These are phyloP conservation scores for Argyrosomus regius DNA, from an alignment of 2,797 vertebrate genomes.

Conservation along the genomic window DNA sequence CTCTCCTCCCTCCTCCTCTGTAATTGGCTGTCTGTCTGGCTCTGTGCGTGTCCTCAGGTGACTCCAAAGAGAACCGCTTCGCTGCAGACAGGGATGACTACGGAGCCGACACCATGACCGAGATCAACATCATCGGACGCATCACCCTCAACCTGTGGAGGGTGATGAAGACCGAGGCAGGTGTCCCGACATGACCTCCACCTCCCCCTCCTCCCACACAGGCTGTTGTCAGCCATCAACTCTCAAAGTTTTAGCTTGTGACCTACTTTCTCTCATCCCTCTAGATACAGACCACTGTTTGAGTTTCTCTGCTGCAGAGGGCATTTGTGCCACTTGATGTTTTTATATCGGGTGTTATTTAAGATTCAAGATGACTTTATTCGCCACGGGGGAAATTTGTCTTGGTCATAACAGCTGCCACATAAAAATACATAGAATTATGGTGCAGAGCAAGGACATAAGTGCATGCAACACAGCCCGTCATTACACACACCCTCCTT, in stretches of 20 bases:
- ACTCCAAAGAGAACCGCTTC: constrained; percentile 93
- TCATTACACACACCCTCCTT: too few relatives aligned
- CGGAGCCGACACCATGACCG: constrained; percentile 94
- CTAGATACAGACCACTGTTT: not conserved
- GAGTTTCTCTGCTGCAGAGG: not conserved
- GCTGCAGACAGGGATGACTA: constrained; percentile 93
- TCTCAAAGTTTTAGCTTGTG: constrained; percentile 1
- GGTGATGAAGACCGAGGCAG: constrained; percentile 97
- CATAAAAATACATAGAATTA: too few relatives aligned
- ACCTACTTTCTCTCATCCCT: constrained; percentile 26
- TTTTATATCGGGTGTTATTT: not conserved
- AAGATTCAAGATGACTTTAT: too few relatives aligned
- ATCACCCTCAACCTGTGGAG: constrained; percentile 96
- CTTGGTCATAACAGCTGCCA: too few relatives aligned
- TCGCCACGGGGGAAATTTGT: too few relatives aligned
- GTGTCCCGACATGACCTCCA: constrained; percentile 49
- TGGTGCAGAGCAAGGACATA: too few relatives aligned
- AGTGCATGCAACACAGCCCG: too few relatives aligned
- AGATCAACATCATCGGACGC: constrained; percentile 95
- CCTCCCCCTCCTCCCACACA: not conserved
- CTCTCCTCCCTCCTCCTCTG: constrained; percentile 21
- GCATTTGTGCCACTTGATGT: not conserved
- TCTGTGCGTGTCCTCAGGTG: constrained; percentile 84
- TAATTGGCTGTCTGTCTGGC: constrained; percentile 45
- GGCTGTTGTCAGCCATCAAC: not conserved